Conservation (phyloP, 2,797 vertebrate genomes). For the Rhadinocentrus ornatus region DNA sequence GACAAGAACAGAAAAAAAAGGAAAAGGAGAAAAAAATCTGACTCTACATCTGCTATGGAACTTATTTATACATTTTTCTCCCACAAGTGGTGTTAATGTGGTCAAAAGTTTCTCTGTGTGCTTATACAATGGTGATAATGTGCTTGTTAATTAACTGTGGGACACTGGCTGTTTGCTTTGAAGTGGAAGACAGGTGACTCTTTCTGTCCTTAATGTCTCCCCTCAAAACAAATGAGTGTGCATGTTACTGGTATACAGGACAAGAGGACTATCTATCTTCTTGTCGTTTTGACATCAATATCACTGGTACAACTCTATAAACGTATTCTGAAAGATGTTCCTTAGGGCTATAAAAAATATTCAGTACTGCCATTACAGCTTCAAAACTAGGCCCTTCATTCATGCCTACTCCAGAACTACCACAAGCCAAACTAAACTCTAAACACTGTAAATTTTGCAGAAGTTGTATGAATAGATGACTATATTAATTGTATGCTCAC, state of each 20-base stretch:
- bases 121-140: neutral
- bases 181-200: slow-evolving; percentile 16
- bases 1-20: neutral
- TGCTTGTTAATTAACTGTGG: slow-evolving; percentile 12
- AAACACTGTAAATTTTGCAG: too few species aligned
- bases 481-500: too few species aligned
- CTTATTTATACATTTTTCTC: neutral
- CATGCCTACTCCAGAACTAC: too few species aligned
- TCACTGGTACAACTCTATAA: neutral
- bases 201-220: slow-evolving; percentile 12
- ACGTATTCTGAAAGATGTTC: neutral
- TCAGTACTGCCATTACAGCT: neutral
- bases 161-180: slow-evolving; percentile 9
- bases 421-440: too few species aligned
- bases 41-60: neutral
- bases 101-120: slow-evolving; percentile 1
- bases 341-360: neutral
- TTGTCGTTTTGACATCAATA: slow-evolving; percentile 12
- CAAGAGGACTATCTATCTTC: slow-evolving; percentile 7
- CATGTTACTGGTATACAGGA: neutral
- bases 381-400: too few species aligned
- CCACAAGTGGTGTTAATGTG: neutral
- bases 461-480: too few species aligned
- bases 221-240: slow-evolving; percentile 29
- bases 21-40: neutral